Base-by-base conservation (phyloP, 2,797 vertebrate genomes). In the Dermochelys coriacea region DNA sequence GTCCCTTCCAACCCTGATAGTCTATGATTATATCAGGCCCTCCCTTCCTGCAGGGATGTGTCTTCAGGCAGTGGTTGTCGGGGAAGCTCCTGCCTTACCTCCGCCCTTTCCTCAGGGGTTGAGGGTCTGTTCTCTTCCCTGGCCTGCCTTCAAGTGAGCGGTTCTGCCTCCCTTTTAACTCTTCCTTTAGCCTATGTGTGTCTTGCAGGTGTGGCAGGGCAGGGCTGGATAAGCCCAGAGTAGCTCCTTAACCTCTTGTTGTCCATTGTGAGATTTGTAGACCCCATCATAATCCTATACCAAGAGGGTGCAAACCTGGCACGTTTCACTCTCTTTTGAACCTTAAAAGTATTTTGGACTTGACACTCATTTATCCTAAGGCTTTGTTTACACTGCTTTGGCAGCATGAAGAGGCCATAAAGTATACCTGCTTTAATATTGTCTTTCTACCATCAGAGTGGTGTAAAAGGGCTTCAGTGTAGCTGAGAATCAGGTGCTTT, bases 331-430 rank as follows among this genome's bases (percentile, higher is more conserved):
- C 31, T 80, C 80, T 51, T 91, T 96, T 93, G 90, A 91, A 21
- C 31, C 9, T 95, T 96, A 93, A 93, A 93, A 89, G 81, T 21
- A 34, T 77, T 88, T 41, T 91, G 84, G 93, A 61, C 91, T 91
- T 80, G 92, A 89, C 91, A 94, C 85, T 93, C 87, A 89, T 21
- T 86, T 90, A 84, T 74, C 83, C 82, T 86, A 0, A 94, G 94
- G 57, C 81, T 57, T 94, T 97, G 15, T 96, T 55, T 59, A 74
- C 61, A 41, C 12, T 87, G 91, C 86, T 94, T 83, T 82, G 89
- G 84, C 80, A 92, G 59, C 74, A 51, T 87, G 89, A 94, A 94
- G 89, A 85, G 74, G 77, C 85, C 91, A 83, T 88, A 59, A 82
- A 92, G 80, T 52, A 52, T 50, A 64, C 51, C 91, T 6, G 0